Base-by-base conservation (phyloP, 2,113 vertebrate genomes). In the Platysteira castanea region DNA sequence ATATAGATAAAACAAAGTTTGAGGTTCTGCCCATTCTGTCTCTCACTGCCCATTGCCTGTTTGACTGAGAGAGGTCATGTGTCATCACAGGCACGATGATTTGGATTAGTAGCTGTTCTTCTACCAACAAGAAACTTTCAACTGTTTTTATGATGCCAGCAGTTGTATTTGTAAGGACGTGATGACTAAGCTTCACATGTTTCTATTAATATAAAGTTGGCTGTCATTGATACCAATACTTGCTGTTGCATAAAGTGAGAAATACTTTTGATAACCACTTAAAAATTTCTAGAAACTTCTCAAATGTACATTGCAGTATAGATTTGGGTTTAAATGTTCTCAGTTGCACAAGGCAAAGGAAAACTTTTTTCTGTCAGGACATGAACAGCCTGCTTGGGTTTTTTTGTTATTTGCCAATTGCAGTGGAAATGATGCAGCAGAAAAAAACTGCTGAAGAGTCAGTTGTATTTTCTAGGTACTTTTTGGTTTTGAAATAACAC, bases 371-470 rank as follows among this genome's bases (percentile, higher is more conserved):
- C 54, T 94, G 37, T 54, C 67, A 69, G 75, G 63, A 79, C 30
- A 18, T 19, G 78, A 89, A 64, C 35, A 59, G 44, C 64, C 56
- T 84, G 68, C 23, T 82, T 94, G 91, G 10, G 23, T 11, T 65
- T 44, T 79, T 68, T 85, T 17, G 2, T 89, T 83, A 56, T 93
- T 91, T 92, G 73, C 73, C 86, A 93, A 46, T 71, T 60, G 47
- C 70, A 63, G 67, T 93, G 78, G 91, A 97, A 97, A 88, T 95
- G 92, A 91, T 87, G 42, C 81, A 84, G 87, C 95, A 90, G 47
- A 92, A 97, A 95, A 96, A 94, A 47, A 70, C 84, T 93, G 90
- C 93, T 94, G 84, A 79, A 79, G 61, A 83, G 81, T 65, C 74
- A 44, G 77, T 90, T 89, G 50, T 81, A 60, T 93, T 96, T 96